These are phyloP conservation scores for Trichogramma evanescens DNA, from an alignment of 2,888 invertebrate genomes.

Conservation along the genomic window DNA sequence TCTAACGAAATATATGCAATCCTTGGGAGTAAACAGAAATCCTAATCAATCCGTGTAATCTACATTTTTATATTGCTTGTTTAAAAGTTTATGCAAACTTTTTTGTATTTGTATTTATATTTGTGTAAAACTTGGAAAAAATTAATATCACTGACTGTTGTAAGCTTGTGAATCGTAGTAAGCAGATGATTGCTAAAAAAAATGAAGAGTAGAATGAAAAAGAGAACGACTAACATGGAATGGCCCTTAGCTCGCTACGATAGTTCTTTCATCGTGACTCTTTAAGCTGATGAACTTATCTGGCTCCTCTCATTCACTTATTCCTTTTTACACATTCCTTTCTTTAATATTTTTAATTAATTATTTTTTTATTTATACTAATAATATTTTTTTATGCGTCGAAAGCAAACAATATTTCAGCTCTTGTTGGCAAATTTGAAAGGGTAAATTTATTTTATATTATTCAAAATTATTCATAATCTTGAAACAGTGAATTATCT, in stretches of 20 bases:
- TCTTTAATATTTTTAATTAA: neutral
- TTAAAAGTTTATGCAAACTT: too few relatives aligned
- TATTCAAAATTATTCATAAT: neutral
- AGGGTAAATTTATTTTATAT: neutral
- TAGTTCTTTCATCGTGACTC: conserved; percentile 34
- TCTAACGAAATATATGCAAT: too few relatives aligned
- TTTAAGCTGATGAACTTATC: conserved; percentile 44
- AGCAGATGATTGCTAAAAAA: conserved; percentile 12
- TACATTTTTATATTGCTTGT: too few relatives aligned
- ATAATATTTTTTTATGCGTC: neutral
- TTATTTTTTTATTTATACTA: neutral
- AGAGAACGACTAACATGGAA: conserved; percentile 46
- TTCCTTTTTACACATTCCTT: conserved; percentile 15
- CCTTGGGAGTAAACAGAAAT: too few relatives aligned
- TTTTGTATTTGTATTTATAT: too few relatives aligned
- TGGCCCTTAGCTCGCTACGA: conserved; percentile 46
- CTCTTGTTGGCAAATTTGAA: too few relatives aligned
- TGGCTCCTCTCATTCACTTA: conserved; percentile 28
- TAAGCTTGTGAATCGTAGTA: too few relatives aligned
- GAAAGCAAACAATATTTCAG: neutral
- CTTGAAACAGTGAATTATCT: neutral
- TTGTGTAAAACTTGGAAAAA: too few relatives aligned
- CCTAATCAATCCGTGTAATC: too few relatives aligned
- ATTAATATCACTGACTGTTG: too few relatives aligned
- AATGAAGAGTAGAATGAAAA: conserved; percentile 35